Base-by-base conservation (phyloP, 2,113 vertebrate species). In the Megaptera novaeangliae region DNA sequence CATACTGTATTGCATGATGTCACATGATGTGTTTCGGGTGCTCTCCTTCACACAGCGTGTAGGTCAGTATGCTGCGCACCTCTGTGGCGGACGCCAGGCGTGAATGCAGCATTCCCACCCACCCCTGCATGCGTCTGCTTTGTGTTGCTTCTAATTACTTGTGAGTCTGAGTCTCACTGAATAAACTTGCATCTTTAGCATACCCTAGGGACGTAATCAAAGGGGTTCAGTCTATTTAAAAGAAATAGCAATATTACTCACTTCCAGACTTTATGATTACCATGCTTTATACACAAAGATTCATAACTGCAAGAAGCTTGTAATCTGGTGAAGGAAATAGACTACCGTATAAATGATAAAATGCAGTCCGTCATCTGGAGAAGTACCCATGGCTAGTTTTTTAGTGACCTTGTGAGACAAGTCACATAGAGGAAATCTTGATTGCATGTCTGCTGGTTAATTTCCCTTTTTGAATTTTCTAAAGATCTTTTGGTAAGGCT, bases 31-130 rank as follows among this genome's bases (percentile, higher is more conserved):
- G 44, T 15, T 75, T n/a, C 8, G 21, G 2, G 12, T 41, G 5
- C 83, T 2, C 25, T 44, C 36, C 25, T 57, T 9, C 23, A 20
- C 5, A 0, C 14, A 4, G 0, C 0, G 0, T 23, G 0, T 2
- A 31, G 59, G 23, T 31, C 10, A 8, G 14, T 0, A 29, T 25
- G 1, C 46, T 8, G 13, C 6, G n/a, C 39, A 21, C 18, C 11
- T 0, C 2, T 3, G 4, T 8, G 2, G 13, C 4, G 39, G 69
- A 15, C 1, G 1, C 59, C 2, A 0, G 21, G 14, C 0, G 0
- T 29, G 29, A 12, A 5, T 31, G 13, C 27, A 3, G 1, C 39
- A 0, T 64, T 17, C 9, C 36, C 6, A 6, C 2, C 23, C n/a
- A 1, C 5, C 31, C 23, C 21, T n/a, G 7, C 23, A 1, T 5